A percentile compares a stretch with the other conserved stretches of the same genome.
These are phyloP conservation scores for Galbula dea DNA, from an alignment of 2,113 vertebrate species.

Conservation along the genomic window DNA sequence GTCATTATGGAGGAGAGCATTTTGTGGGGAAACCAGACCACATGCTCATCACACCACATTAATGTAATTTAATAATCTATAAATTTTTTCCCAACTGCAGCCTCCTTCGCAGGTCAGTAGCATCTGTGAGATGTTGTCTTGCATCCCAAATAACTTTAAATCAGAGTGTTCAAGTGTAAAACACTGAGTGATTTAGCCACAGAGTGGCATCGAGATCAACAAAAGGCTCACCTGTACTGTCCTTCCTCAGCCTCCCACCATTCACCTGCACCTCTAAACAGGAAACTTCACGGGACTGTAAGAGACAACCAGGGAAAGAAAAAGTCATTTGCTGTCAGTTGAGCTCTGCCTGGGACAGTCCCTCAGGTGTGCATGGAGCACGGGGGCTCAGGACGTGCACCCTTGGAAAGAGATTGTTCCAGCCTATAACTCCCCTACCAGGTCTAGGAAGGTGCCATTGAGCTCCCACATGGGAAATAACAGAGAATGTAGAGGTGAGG, in stretches of 20 bases:
- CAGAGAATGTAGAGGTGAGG: neutral
- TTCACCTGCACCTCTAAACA: conserved; percentile 70
- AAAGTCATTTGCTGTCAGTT: rapidly evolving
- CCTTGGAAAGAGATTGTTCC: neutral
- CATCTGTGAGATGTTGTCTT: neutral
- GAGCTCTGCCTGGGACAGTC: rapidly evolving
- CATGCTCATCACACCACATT: neutral
- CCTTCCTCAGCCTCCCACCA: neutral
- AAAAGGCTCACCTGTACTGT: conserved; percentile 13
- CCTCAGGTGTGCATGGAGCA: rapidly evolving
- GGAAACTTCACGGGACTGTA: conserved; percentile 74
- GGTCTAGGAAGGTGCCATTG: neutral
- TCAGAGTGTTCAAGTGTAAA: neutral
- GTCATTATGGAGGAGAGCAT: neutral
- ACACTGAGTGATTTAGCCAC: neutral
- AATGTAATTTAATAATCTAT: neutral
- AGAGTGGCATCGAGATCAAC: neutral
- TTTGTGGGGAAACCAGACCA: neutral
- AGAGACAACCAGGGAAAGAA: neutral
- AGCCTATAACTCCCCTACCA: rapidly evolving
- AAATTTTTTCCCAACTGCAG: neutral
- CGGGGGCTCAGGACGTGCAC: rapidly evolving
- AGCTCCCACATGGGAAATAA: neutral
- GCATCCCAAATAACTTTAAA: neutral
- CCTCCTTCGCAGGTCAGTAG: neutral